phyloP scores from a whole-genome alignment of 2,888 invertebrate species.

The Zaprionus obscuricornis region DNA sequence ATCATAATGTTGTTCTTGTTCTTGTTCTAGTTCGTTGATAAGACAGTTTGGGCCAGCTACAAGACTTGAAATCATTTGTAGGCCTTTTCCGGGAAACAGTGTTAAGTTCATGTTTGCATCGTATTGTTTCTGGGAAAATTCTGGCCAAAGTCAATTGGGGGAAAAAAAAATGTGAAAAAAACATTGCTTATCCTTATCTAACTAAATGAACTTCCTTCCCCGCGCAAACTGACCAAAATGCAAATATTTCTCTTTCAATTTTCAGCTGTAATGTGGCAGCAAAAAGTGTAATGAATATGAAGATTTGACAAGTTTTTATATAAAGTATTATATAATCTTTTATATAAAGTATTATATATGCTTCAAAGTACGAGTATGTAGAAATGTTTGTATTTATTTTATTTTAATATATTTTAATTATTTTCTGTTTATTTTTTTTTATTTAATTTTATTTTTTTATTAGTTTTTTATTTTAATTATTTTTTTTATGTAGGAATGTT shows the following conservation, averaged over 20 bases:
- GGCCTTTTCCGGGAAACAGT: slow-evolving; percentile 71
- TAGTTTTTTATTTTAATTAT: too few relatives aligned
- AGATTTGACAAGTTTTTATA: too few relatives aligned
- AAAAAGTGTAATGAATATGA: not conserved
- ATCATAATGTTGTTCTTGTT: not conserved
- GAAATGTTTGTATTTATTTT: too few relatives aligned
- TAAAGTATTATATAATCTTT: too few relatives aligned
- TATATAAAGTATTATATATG: too few relatives aligned
- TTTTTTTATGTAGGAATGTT: too few relatives aligned
- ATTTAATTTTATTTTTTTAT: too few relatives aligned
- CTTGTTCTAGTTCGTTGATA: too few relatives aligned
- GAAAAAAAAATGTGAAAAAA: slow-evolving; percentile 19
- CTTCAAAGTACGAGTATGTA: too few relatives aligned
- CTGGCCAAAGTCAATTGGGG: slow-evolving; percentile 15
- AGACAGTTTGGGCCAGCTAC: slow-evolving; percentile 20
- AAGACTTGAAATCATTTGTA: slow-evolving; percentile 53
- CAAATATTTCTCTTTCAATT: not conserved
- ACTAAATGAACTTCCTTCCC: slow-evolving; percentile 19
- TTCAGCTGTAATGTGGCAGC: too few relatives aligned
- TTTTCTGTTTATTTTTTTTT: too few relatives aligned
- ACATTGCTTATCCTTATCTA: slow-evolving; percentile 34
- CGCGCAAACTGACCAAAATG: slow-evolving; percentile 9
- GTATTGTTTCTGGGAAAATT: slow-evolving; percentile 72
- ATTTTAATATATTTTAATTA: too few relatives aligned
- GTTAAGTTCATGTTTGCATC: slow-evolving; percentile 69